These are phyloP conservation scores for Gallirallus australis DNA, from an alignment of 2,797 vertebrate genomes.

Conservation along the genomic window DNA sequence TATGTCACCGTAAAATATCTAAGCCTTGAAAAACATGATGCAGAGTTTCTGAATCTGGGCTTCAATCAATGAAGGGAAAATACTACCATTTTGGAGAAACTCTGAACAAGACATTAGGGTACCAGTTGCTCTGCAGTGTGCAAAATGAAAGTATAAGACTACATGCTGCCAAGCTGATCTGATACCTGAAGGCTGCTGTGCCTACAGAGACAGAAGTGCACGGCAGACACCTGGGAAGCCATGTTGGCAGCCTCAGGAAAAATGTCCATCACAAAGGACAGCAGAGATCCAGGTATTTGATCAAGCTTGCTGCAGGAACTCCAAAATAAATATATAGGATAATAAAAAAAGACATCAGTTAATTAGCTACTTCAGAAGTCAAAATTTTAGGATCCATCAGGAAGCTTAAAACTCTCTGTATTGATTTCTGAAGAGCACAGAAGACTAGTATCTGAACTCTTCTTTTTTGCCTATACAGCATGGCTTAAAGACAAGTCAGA, in stretches of 20 bases:
- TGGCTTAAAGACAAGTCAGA: not conserved
- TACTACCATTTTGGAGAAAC: not conserved
- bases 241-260: not conserved
- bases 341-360: not conserved
- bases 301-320: not conserved
- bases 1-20: not conserved
- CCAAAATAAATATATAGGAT: not conserved
- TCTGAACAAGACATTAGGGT: not conserved
- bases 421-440: not conserved
- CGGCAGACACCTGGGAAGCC: not conserved
- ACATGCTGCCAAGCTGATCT: not conserved
- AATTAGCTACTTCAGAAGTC: not conserved
- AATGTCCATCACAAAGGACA: not conserved
- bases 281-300: not conserved
- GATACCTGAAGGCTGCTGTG: not conserved
- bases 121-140: not conserved
- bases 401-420: not conserved
- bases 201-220: not conserved
- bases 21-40: slow-evolving; percentile 7
- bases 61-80: not conserved
- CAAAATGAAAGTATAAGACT: not conserved
- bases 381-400: not conserved
- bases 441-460: not conserved
- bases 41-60: not conserved
- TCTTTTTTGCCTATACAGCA: not conserved